A percentile compares a stretch with the other conserved stretches of the same genome.
Evolutionary conservation across 2,888 invertebrate species (phyloP).

Genomic region (Hipparchia semele): DNA sequence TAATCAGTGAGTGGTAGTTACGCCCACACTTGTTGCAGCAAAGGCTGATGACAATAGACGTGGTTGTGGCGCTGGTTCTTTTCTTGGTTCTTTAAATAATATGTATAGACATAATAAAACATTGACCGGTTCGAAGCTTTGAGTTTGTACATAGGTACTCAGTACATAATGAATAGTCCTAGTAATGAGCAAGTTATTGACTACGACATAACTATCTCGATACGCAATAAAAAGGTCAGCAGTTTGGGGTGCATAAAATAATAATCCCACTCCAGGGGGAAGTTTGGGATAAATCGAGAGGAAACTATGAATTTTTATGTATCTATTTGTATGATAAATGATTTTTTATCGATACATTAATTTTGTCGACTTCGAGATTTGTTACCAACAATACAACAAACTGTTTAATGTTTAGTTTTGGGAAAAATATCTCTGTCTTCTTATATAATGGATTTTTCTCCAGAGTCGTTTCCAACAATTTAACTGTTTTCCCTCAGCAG

Average conservation of each 20-base stretch:
- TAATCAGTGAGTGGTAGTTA: no score
- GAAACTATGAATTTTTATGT: slow-evolving; percentile 20
- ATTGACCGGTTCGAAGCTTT: no score
- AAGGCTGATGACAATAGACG: no score
- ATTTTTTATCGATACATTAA: background rate
- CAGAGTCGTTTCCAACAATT: background rate
- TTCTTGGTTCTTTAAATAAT: no score
- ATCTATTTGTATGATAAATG: slow-evolving; percentile 4
- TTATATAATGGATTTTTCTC: background rate
- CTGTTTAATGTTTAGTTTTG: background rate
- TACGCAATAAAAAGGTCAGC: background rate
- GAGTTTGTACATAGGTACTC: background rate
- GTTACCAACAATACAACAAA: background rate
- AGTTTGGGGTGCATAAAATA: slow-evolving; percentile 68
- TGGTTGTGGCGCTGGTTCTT: no score
- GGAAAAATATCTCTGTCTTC: background rate
- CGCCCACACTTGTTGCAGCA: no score
- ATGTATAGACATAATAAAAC: no score
- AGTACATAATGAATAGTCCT: background rate
- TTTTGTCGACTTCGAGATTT: background rate
- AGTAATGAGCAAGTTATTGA: background rate
- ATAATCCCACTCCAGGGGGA: slow-evolving; percentile 46
- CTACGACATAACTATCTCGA: background rate
- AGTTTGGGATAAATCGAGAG: slow-evolving; percentile 2
- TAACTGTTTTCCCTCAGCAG: background rate